Evolutionary conservation across 2,888 invertebrate species (phyloP).

Genomic region (Nomada ferruginata): DNA sequence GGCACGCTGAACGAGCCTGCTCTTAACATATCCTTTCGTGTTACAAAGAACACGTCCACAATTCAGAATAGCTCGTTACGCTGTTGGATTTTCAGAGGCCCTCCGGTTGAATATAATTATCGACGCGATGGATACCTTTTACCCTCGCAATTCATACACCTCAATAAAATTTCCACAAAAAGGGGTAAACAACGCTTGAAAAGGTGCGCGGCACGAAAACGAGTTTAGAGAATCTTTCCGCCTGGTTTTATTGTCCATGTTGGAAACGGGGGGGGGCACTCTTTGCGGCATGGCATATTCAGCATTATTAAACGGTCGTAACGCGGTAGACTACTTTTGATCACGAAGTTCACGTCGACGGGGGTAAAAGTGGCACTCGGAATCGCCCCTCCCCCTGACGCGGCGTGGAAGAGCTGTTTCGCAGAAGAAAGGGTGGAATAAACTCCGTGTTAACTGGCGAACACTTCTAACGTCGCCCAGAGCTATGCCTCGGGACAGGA

Average conservation of each 20-base stretch:
- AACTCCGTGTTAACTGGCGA: slow-evolving; percentile 58
- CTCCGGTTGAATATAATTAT: neutral
- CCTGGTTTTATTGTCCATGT: neutral
- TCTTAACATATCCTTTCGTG: neutral
- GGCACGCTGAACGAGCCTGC: neutral
- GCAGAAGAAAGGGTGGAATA: slow-evolving; percentile 42
- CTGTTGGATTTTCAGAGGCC: neutral
- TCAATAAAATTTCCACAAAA: no score
- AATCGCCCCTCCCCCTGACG: neutral
- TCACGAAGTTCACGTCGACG: slow-evolving; percentile 36
- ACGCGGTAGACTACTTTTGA: slow-evolving; percentile 33
- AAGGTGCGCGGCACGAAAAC: no score
- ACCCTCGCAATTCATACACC: neutral
- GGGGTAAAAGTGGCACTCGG: slow-evolving; percentile 35
- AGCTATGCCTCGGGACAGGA: slow-evolving; percentile 35
- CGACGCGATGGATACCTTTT: neutral
- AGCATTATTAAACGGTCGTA: slow-evolving; percentile 28
- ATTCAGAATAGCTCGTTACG: neutral
- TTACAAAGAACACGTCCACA: neutral
- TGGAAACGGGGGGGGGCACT: slow-evolving; percentile 7
- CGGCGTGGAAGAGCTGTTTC: slow-evolving; percentile 1
- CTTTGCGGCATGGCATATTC: slow-evolving; percentile 4
- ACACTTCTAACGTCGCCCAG: slow-evolving; percentile 35
- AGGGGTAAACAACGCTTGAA: no score
- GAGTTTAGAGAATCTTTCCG: neutral